These are phyloP conservation scores for Erithacus rubecula DNA, from an alignment of 2,797 vertebrate species.

Conservation along the genomic window DNA sequence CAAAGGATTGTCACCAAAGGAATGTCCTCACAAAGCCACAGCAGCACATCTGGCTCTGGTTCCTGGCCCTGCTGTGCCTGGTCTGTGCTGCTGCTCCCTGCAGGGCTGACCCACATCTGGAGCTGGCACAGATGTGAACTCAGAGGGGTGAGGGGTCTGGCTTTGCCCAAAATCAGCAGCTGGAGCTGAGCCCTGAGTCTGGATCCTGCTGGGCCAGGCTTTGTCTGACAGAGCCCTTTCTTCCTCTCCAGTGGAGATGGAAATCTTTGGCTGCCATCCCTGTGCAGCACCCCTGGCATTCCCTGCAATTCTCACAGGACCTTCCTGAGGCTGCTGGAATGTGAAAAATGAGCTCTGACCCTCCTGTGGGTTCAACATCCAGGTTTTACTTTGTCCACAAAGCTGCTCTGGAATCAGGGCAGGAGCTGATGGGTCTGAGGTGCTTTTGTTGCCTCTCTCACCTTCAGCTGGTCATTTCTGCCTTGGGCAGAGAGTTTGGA, in stretches of 20 bases:
- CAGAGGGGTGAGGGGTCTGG: neutral
- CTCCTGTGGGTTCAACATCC: neutral
- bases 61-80: neutral
- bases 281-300: neutral
- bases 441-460: neutral
- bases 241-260: neutral
- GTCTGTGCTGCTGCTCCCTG: neutral
- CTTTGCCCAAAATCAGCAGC: neutral
- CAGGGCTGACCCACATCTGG: neutral
- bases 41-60: neutral
- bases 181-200: neutral
- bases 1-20: neutral
- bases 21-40: neutral
- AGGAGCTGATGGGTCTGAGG: neutral
- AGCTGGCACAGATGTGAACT: neutral
- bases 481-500: neutral
- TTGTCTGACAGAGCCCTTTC: neutral
- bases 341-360: neutral
- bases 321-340: neutral
- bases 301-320: neutral
- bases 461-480: neutral
- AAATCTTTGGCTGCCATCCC: neutral
- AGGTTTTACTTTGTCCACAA: neutral
- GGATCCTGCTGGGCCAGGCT: neutral
- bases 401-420: neutral